phyloP scores from a whole-genome alignment of 2,113 vertebrate species.

The Tiliqua scincoides region DNA sequence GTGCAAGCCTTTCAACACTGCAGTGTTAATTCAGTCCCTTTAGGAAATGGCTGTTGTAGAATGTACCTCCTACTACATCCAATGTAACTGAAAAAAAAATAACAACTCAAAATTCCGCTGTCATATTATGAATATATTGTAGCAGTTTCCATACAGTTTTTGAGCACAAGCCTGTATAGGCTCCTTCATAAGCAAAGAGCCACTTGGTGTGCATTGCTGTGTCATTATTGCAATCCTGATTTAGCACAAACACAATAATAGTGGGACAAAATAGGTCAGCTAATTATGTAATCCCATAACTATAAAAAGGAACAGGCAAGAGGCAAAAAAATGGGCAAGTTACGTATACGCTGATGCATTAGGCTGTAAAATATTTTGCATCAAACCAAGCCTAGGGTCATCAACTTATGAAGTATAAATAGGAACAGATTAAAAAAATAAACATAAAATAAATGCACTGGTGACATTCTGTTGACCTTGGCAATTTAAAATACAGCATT shows the following conservation, averaged over 20 bases:
- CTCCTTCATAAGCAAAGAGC: background rate
- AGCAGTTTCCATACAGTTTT: background rate
- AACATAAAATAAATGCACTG: background rate
- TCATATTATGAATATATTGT: background rate
- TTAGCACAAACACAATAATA: slow-evolving; percentile 51
- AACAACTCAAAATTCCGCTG: background rate
- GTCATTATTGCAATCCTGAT: slow-evolving; percentile 39
- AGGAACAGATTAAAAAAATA: background rate
- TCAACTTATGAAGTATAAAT: background rate
- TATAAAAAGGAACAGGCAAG: slow-evolving; percentile 57
- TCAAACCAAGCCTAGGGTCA: slow-evolving; percentile 31
- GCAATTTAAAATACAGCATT: background rate
- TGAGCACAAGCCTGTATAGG: background rate
- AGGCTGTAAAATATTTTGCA: slow-evolving; percentile 58
- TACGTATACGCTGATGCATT: slow-evolving; percentile 38
- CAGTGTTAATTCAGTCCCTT: background rate
- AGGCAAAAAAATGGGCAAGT: slow-evolving; percentile 48
- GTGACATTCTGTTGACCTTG: slow-evolving; percentile 22
- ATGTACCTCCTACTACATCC: background rate
- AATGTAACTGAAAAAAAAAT: background rate
- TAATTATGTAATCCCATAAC: slow-evolving; percentile 66
- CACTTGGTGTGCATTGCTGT: slow-evolving; percentile 25
- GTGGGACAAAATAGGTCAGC: slow-evolving; percentile 52
- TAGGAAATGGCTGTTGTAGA: background rate
- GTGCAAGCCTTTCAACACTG: no score